Evolutionary conservation across 2,797 vertebrate genomes (phyloP), one percentile per base, ranked within the genome.

Genomic region (Macroramphosus scolopax): DNA sequence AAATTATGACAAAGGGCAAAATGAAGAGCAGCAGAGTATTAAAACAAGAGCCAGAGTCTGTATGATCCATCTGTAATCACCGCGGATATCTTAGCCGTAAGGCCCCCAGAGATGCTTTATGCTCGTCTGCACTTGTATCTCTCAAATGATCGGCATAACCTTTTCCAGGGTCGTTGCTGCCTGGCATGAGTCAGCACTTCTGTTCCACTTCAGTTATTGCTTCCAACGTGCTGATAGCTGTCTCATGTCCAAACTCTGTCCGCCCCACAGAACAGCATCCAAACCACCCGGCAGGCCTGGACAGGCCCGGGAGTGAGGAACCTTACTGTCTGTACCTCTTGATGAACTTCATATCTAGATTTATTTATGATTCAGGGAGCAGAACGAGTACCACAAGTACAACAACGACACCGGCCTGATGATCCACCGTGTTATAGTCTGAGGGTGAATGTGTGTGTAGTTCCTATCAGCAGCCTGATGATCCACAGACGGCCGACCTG

Each of bases 161-260:
- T 71, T 43, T 12, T 56, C 66, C 53, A 4, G 54, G 53, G 60
- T 77, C 34, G 17, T 18, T 7, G 42, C 44, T 20, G 59, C 17
- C 17, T 38, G 38, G 20, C 43, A 35, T 80, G 51, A 75, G 43
- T 79, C 72, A 79, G 77, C 78, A 56, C 34, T 71, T 65, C 62
- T 71, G 28, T 26, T 36, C 30, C 7, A 8, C 25, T 17, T 46
- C 48, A 33, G 41, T 46, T 36, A 52, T 50, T 67, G 51, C 33
- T 44, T 68, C 41, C 24, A 10, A 44, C 10, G 36, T 39, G 38
- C 56, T 48, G 43, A 36, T 14, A 55, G 50, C 52, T 63, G 61
- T 55, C 35, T 51, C 33, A 1, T 17, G 43, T 52, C 55, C 53
- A 61, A 63, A 36, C 26, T 35, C 33, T 15, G 11, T 20, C 46